A percentile compares a stretch with the other conserved stretches of the same genome.
phyloP scores from a whole-genome alignment of 2,113 vertebrate genomes.

The Octodon degus region DNA sequence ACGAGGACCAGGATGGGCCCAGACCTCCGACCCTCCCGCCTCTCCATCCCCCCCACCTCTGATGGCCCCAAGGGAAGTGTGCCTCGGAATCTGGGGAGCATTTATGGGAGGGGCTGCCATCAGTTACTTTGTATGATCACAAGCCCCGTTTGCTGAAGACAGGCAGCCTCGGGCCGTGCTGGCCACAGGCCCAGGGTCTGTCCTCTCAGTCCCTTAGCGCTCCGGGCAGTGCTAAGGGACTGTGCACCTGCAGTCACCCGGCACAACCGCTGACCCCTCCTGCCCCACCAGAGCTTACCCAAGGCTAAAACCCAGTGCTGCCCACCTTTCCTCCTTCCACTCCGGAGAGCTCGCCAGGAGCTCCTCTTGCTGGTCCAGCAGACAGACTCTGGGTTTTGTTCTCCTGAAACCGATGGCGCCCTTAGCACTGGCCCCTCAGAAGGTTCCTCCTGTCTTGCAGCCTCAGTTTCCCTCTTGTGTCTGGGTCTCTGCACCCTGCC shows the following conservation, averaged over 20 bases:
- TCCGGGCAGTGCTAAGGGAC: not conserved
- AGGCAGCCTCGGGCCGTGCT: not conserved
- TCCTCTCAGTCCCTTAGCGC: not conserved
- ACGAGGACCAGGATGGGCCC: not conserved
- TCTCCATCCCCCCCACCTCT: not conserved
- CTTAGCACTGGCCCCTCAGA: not conserved
- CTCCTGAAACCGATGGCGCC: not conserved
- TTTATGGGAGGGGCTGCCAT: not conserved
- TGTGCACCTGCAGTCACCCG: not conserved
- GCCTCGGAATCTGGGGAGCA: not conserved
- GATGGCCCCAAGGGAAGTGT: rapidly evolving
- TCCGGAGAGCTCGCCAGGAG: not conserved
- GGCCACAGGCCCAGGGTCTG: not conserved
- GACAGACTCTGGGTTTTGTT: not conserved
- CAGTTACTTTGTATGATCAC: not conserved
- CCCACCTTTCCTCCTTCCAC: not conserved
- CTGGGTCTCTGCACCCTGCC: not conserved
- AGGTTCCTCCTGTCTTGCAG: not conserved
- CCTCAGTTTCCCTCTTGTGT: not conserved
- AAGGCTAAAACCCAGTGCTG: not conserved
- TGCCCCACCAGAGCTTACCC: not conserved
- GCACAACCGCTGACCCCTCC: not conserved
- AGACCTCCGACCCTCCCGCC: not conserved
- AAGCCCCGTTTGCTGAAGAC: not conserved
- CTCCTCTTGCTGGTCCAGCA: not conserved